A percentile compares a stretch with the other conserved stretches of the same genome.
phyloP scores from a whole-genome alignment of 1,140 invertebrate genomes.

The Drosophila obscura region DNA sequence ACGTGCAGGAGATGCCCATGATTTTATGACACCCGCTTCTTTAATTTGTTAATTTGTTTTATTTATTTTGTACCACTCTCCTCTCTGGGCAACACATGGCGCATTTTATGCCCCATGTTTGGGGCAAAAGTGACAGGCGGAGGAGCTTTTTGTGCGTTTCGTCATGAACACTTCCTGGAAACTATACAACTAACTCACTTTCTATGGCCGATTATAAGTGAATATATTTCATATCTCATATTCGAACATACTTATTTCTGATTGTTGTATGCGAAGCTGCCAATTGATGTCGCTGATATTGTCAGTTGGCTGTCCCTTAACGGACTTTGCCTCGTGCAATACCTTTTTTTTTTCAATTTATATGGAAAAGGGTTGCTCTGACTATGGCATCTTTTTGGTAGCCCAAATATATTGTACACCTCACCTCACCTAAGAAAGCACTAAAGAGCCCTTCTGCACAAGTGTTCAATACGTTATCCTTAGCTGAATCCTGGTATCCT shows the following conservation, averaged over 20 bases:
- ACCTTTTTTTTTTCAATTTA: background rate
- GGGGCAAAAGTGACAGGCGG: slow-evolving; percentile 48
- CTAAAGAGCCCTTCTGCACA: too few relatives aligned
- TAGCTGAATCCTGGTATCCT: background rate
- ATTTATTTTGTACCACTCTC: background rate
- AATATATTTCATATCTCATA: slow-evolving; percentile 15
- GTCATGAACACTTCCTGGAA: slow-evolving; percentile 57
- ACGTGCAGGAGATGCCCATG: slow-evolving; percentile 20
- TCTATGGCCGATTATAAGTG: slow-evolving; percentile 42
- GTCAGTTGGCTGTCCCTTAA: slow-evolving; percentile 31
- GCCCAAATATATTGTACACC: too few relatives aligned
- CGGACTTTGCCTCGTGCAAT: slow-evolving; percentile 4
- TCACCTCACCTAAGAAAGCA: too few relatives aligned
- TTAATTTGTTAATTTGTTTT: slow-evolving; percentile 82
- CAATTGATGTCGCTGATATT: slow-evolving; percentile 36
- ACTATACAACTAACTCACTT: slow-evolving; percentile 28
- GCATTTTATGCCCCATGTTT: slow-evolving; percentile 62
- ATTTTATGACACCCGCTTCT: slow-evolving; percentile 78
- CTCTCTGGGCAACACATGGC: slow-evolving; percentile 61
- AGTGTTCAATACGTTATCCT: background rate
- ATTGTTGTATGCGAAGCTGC: slow-evolving; percentile 40
- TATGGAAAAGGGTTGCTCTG: background rate
- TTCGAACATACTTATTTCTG: slow-evolving; percentile 13
- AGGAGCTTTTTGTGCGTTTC: slow-evolving; percentile 53
- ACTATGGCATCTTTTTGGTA: too few relatives aligned